Conservation (phyloP, 2,113 vertebrate genomes). For the Forbesichthys agassizii region DNA sequence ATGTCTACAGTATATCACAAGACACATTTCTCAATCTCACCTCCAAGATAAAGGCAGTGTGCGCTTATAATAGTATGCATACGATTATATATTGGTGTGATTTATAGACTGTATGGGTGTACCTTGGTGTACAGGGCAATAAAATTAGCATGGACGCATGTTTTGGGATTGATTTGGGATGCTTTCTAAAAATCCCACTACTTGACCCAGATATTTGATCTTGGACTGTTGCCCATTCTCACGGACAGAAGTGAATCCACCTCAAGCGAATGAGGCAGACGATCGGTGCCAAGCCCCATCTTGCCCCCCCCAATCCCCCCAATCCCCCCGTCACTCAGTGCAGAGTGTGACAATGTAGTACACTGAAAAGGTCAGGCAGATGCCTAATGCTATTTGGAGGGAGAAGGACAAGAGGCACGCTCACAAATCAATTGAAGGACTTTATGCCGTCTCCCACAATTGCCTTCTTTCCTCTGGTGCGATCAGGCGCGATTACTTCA, state of each 20-base stretch:
- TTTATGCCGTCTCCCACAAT: constrained; percentile 20
- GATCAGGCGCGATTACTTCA: constrained; percentile 65
- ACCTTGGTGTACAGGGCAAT: no score
- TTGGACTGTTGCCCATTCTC: constrained; percentile 14
- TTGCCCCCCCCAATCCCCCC: background rate
- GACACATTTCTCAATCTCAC: no score
- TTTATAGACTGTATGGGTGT: no score
- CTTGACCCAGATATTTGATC: constrained; percentile 20
- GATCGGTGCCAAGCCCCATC: constrained; percentile 38
- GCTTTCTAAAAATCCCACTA: background rate
- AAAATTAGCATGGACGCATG: no score
- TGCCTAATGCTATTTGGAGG: constrained; percentile 45
- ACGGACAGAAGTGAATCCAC: constrained; percentile 41
- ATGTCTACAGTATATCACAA: no score
- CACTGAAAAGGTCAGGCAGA: constrained; percentile 56
- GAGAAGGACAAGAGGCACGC: constrained; percentile 27
- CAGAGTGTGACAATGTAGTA: constrained; percentile 44
- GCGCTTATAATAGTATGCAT: no score
- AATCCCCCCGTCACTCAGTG: constrained; percentile 17
- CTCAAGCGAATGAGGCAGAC: constrained; percentile 39
- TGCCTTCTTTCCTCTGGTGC: constrained; percentile 38
- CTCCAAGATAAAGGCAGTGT: no score
- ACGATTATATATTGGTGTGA: no score
- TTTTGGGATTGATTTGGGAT: background rate
- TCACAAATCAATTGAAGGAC: constrained; percentile 47